Conservation (phyloP, 1,140 invertebrate species). For the Euwallacea similis region DNA sequence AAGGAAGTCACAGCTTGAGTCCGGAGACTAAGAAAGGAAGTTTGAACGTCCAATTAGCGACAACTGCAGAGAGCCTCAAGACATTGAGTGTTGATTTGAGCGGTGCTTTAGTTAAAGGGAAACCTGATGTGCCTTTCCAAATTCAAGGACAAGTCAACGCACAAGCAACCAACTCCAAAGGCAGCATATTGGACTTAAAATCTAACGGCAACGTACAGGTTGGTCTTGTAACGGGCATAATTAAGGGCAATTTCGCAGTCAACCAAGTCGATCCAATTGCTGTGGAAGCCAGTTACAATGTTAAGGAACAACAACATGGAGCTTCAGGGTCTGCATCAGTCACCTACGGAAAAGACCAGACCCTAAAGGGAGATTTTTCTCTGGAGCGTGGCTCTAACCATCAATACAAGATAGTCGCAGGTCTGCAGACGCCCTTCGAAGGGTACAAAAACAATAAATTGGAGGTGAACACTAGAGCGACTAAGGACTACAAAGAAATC, state of each 20-base stretch:
- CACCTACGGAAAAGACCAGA: constrained; percentile 61
- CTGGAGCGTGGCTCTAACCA: constrained; percentile 53
- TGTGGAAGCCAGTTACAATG: constrained; percentile 37
- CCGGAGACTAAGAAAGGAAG: constrained; percentile 53
- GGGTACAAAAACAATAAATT: constrained; percentile 61
- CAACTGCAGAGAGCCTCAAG: constrained; percentile 60
- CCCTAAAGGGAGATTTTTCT: constrained; percentile 52
- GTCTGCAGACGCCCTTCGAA: constrained; percentile 58
- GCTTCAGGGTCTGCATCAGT: constrained; percentile 50
- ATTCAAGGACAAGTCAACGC: constrained; percentile 27
- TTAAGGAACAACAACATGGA: constrained; percentile 30
- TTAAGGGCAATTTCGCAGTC: constrained; percentile 39
- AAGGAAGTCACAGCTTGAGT: constrained; percentile 45
- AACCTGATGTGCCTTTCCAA: constrained; percentile 22
- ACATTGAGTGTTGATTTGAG: constrained; percentile 52
- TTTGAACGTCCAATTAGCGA: constrained; percentile 51
- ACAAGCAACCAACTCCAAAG: constrained; percentile 35
- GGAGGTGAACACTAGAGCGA: constrained; percentile 57
- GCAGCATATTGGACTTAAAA: constrained; percentile 41
- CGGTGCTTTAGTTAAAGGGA: constrained; percentile 36
- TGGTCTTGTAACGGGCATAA: constrained; percentile 34
- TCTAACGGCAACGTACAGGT: constrained; percentile 44
- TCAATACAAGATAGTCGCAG: constrained; percentile 52
- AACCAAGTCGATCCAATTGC: constrained; percentile 45
- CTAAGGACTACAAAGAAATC: constrained; percentile 55